These are phyloP conservation scores for Pteromalus puparum DNA, from an alignment of 1,140 invertebrate species.

Conservation along the genomic window DNA sequence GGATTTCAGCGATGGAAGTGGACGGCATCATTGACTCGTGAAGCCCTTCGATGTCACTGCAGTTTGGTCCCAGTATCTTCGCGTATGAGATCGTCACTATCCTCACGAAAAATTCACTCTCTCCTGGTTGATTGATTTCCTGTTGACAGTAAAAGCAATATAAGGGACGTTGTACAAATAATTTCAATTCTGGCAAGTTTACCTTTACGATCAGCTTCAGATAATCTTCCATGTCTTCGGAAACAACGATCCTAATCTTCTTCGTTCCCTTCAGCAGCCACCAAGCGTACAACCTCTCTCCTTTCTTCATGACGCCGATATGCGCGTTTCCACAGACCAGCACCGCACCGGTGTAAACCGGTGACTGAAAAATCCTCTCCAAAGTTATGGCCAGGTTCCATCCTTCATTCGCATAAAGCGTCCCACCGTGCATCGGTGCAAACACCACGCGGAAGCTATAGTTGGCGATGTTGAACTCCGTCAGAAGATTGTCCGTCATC, in stretches of 20 bases:
- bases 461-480: slow-evolving; percentile 69
- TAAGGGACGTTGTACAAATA: too few species aligned
- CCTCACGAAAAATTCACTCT: slow-evolving; percentile 61
- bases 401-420: slow-evolving; percentile 58
- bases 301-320: slow-evolving; percentile 64
- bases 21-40: slow-evolving; percentile 59
- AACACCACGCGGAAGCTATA: slow-evolving; percentile 67
- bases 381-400: slow-evolving; percentile 67
- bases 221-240: slow-evolving; percentile 62
- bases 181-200: background rate
- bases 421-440: slow-evolving; percentile 66
- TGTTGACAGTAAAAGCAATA: slow-evolving; percentile 21
- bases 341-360: slow-evolving; percentile 67
- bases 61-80: slow-evolving; percentile 64
- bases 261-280: slow-evolving; percentile 63
- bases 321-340: slow-evolving; percentile 63
- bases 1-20: slow-evolving; percentile 61
- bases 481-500: slow-evolving; percentile 60
- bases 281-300: slow-evolving; percentile 66
- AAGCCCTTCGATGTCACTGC: slow-evolving; percentile 61
- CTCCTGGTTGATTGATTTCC: slow-evolving; percentile 56
- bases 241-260: slow-evolving; percentile 64
- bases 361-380: slow-evolving; percentile 63
- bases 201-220: slow-evolving; percentile 62
- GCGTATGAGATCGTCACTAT: slow-evolving; percentile 69